phyloP scores from a whole-genome alignment of 2,113 vertebrate species.

The Petrocephalus zakoni region DNA sequence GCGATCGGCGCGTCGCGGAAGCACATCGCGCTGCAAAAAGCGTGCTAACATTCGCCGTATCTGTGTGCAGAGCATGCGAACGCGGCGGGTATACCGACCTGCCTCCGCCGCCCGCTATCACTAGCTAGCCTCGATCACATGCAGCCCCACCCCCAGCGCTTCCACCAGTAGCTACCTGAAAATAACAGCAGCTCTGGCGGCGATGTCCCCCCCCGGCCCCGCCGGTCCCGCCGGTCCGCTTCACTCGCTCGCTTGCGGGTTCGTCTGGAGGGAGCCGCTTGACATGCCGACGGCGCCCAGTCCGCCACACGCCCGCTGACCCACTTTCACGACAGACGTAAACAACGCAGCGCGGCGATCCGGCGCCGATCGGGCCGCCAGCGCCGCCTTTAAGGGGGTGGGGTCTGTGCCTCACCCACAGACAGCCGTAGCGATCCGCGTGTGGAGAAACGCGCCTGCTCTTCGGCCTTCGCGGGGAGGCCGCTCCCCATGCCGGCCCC shows the following conservation, averaged over 20 bases:
- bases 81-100: not conserved
- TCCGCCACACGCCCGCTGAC: slow-evolving; percentile 41
- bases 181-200: slow-evolving; percentile 5
- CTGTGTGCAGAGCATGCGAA: not conserved
- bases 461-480: not conserved
- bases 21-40: not conserved
- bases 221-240: not conserved
- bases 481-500: not conserved
- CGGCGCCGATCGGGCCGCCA: slow-evolving; percentile 42
- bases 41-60: not conserved
- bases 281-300: slow-evolving; percentile 22
- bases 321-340: slow-evolving; percentile 49
- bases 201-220: not conserved
- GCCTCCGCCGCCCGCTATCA: not conserved
- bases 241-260: slow-evolving; percentile 28
- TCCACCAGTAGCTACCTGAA: not conserved
- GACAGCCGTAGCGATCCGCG: not conserved
- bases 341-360: slow-evolving; percentile 42
- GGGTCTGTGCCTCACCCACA: slow-evolving; percentile 6
- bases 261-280: slow-evolving; percentile 44
- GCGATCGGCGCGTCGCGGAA: not conserved
- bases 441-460: not conserved
- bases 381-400: slow-evolving; percentile 24
- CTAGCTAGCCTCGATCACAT: not conserved
- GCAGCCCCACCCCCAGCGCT: not conserved